Base-by-base conservation (phyloP, 2,113 vertebrate species). In the Elaphurus davidianus region DNA sequence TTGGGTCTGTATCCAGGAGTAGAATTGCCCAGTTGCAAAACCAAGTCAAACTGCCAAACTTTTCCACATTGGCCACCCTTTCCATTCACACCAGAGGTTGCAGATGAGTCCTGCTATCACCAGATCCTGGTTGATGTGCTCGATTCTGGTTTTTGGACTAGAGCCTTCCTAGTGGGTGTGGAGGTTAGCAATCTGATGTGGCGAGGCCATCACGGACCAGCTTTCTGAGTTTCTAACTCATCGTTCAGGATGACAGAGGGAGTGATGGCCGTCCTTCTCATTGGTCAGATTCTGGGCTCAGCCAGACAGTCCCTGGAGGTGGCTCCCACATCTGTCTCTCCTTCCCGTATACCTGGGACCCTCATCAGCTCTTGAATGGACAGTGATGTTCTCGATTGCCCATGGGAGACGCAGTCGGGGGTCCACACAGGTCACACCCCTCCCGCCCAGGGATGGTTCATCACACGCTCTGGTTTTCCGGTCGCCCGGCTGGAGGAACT, bases 351-450 rank as follows among this genome's bases (percentile, higher is more conserved):
- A 4, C 19, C 16, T 21, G 15, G 27, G 6, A 86, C 55, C 40
- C 76, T 79, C 27, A 30, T 10, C 7, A 0, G 36, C 23, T 43
- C 36, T 64, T n/a, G 85, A 64, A 7, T 16, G 25, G 43, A 47
- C 28, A 45, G 8, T 5, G 17, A 16, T 0, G 0, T n/a, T 50
- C 19, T 47, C 0, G 17, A 8, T n/a, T 64, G 43, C 5, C 82
- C n/a, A 0, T 1, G 4, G 54, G 23, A 45, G 30, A 23, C 0
- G 10, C 59, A 23, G 12, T 50, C 0, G 3, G 30, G 9, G 0
- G 57, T n/a, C 28, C 4, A 1, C 43, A 25, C 4, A 15, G 33
- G 43, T 5, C 40, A 33, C 19, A 14, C 7, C 33, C 6, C 12
- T 28, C 17, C 40, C 0, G 2, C 59, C 47, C 19, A 27, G 6